Evolutionary conservation across 2,888 invertebrate species (phyloP).

Genomic region (Heliothis peltigera): DNA sequence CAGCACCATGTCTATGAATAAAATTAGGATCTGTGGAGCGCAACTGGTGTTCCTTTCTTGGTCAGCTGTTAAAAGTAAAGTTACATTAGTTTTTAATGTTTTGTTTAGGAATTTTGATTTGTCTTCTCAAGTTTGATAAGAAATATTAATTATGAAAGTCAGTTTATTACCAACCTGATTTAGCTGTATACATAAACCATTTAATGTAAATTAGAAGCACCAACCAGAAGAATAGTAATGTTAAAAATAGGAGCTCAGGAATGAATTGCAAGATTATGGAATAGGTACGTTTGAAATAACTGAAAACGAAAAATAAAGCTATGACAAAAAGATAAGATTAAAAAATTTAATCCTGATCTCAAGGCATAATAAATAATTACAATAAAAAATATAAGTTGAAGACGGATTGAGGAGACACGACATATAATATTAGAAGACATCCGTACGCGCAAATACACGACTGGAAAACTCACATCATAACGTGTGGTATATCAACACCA

Average conservation of each 20-base stretch:
- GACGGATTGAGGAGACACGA: no score
- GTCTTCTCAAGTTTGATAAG: not conserved
- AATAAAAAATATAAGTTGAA: no score
- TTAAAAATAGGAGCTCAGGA: slow-evolving; percentile 96
- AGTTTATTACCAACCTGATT: slow-evolving; percentile 66
- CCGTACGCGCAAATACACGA: no score
- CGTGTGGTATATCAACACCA: no score
- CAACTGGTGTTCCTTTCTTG: slow-evolving; percentile 81
- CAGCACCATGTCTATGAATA: slow-evolving; percentile 94
- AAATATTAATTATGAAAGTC: not conserved
- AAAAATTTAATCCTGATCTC: no score
- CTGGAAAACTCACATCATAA: no score
- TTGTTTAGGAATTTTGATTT: not conserved
- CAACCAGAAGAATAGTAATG: slow-evolving; percentile 96
- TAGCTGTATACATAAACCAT: slow-evolving; percentile 92
- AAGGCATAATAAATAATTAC: no score
- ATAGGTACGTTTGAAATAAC: slow-evolving; percentile 90
- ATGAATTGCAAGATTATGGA: slow-evolving; percentile 94
- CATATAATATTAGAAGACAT: no score
- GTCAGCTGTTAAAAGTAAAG: slow-evolving; percentile 58
- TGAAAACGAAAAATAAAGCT: slow-evolving; percentile 69
- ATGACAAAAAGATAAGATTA: not conserved
- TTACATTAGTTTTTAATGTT: not conserved
- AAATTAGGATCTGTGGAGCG: slow-evolving; percentile 94
- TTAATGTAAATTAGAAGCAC: slow-evolving; percentile 96